phyloP scores from a whole-genome alignment of 2,113 vertebrate species.

The Anhinga rufa region DNA sequence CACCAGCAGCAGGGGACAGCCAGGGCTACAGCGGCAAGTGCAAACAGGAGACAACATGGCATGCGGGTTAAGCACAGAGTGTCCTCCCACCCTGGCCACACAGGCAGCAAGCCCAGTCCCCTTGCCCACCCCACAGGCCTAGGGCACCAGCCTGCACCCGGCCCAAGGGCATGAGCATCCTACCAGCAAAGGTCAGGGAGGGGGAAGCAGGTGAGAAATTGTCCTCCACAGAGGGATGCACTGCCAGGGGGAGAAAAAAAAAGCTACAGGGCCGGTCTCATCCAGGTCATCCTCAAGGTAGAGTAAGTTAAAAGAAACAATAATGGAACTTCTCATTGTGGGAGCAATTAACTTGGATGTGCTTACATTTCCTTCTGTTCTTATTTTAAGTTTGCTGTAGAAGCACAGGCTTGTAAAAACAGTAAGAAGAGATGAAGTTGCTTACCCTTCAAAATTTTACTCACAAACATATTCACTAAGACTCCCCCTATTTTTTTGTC shows the following conservation, averaged over 20 bases:
- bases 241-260: not conserved
- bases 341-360: not conserved
- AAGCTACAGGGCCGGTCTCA: not conserved
- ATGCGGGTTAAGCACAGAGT: fast-evolving
- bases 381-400: not conserved
- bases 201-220: not conserved
- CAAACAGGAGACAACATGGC: not conserved
- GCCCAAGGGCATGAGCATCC: not conserved
- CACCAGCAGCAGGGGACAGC: fast-evolving
- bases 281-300: not conserved
- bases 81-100: not conserved
- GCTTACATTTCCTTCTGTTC: not conserved
- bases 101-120: not conserved
- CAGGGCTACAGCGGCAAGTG: fast-evolving
- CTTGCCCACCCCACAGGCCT: fast-evolving
- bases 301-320: not conserved
- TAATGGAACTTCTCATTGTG: not conserved
- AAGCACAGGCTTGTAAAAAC: not conserved
- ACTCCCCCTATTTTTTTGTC: not conserved
- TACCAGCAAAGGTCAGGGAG: not conserved
- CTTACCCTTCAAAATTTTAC: not conserved
- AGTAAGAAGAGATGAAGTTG: not conserved
- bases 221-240: not conserved
- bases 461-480: not conserved
- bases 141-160: not conserved